Base-by-base conservation (phyloP, 2,888 invertebrate genomes). In the Apamea monoglypha region DNA sequence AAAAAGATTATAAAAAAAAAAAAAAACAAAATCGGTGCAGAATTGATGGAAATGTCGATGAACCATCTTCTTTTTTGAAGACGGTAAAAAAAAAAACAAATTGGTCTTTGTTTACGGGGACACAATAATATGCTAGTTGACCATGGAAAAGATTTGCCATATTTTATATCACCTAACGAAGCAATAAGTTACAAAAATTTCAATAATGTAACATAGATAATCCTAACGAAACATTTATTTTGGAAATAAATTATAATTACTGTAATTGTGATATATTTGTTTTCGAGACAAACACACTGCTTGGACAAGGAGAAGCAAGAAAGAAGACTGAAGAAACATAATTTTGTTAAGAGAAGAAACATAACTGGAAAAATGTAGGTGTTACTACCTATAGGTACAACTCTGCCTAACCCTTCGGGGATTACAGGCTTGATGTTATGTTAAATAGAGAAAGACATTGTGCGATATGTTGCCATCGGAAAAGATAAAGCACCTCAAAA, bases 61-160 rank as follows among this genome's bases (percentile, higher is more conserved):
- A 4, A n/a, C 0, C 4, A 56, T 53, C 21, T 53, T 0, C 7
- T 21, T 53, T 53, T 8, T 7, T 18, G 21, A 50, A 50, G 6
- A 7, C 50, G 2, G 50, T 53, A 3, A 53, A 74, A 50, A 4
- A 50, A 44, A 64, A 18, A 50, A 10, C 12, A 21, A 50, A 32
- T 4, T 53, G 47, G 66, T 59, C 64, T 25, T 61, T 40, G 29
- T 59, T 18, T 81, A 50, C 25, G 29, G n/a, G 18, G 4, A 18
- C 16, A 14, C 5, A 14, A 29, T 18, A 72, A 29, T 78, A 59
- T 12, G 25, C 25, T 32, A 29, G 14, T 59, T 29, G 1, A 68
- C 16, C n/a, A 80, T 12, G 67, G 80, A 40, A 81, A 73, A 29
- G 73, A 80, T 59, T 50, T 50, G 73, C 81, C 81, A 81, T 47